These are phyloP conservation scores for Serinus canaria DNA, from an alignment of 2,113 vertebrate genomes.

Conservation along the genomic window DNA sequence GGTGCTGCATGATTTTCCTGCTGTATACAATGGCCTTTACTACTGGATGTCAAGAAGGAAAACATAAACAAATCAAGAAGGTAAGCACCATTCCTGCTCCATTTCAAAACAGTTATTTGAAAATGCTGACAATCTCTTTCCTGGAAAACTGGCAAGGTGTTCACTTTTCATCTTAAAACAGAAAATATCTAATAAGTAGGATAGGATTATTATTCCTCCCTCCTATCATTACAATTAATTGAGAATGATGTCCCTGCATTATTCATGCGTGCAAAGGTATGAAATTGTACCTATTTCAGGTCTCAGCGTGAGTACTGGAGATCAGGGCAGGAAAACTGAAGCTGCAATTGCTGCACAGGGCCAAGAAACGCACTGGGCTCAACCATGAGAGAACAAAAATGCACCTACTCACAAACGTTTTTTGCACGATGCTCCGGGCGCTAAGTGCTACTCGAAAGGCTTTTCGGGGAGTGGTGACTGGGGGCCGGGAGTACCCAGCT, in stretches of 20 bases:
- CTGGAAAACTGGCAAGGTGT: not conserved
- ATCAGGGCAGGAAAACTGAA: not conserved
- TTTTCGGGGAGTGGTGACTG: too few species aligned
- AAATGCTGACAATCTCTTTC: not conserved
- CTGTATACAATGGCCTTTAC: not conserved
- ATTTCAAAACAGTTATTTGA: not conserved
- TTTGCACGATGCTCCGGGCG: accelerated
- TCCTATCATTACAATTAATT: not conserved
- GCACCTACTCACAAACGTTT: accelerated
- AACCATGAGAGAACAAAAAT: accelerated
- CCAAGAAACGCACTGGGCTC: not conserved
- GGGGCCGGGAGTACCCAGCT: not conserved
- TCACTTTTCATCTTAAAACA: not conserved
- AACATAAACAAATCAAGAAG: not conserved
- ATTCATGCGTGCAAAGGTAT: not conserved
- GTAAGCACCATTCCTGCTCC: not conserved
- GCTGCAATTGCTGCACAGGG: too few species aligned
- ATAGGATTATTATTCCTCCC: not conserved
- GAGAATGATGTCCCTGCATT: not conserved
- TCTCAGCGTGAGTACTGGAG: accelerated
- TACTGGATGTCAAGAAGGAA: not conserved
- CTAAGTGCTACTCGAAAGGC: not conserved
- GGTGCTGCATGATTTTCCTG: not conserved
- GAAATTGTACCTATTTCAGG: not conserved
- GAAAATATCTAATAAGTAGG: not conserved